Base-by-base conservation (phyloP, 2,888 invertebrate species). In the Caenorhabditis imperialis region DNA sequence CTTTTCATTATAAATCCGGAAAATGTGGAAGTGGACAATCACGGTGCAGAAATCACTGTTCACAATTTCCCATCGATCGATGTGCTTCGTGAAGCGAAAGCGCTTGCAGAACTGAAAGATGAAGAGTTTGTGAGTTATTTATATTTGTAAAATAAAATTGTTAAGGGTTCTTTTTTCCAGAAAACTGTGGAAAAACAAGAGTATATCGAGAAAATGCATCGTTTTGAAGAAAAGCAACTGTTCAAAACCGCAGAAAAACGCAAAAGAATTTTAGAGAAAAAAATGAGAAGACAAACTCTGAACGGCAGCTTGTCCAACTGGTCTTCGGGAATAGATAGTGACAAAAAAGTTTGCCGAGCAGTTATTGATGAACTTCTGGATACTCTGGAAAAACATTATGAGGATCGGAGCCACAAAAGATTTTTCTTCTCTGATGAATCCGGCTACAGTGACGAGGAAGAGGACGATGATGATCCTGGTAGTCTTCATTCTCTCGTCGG, bases 151-250 rank as follows among this genome's bases (percentile, higher is more conserved):
- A 62, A 75, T 48, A 48, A 35, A 25, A 63, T 60, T 8, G 70
- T 75, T 47, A 70, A 70, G 20, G 45, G 60, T 25, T 6, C 6
- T 30, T 7, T 30, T 7, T 75, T 75, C 20, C 35, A 75, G 75
- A 62, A 71, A 55, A 38, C 54, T 23, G 45, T 63, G n/a, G 75
- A 75, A 40, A 40, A 37, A 12, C 25, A 25, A 8, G 75, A 75
- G n/a, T 61, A 48, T 22, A 23, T 51, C 4, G 75, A 63, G 38
- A 75, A 75, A 16, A 1, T 54, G 23, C n/a, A 44, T 8, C n/a
- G 18, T 6, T 42, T 50, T 8, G 45, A 75, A 55, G 45, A 22
- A 2, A 75, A 65, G 30, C 25, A 51, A 48, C 10, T 22, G 8
- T 27, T 33, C 18, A 62, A 50, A 57, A 50, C 42, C 5, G 27